These are phyloP conservation scores for Nephila pilipes DNA, from an alignment of 1,140 invertebrate genomes.

Conservation along the genomic window DNA sequence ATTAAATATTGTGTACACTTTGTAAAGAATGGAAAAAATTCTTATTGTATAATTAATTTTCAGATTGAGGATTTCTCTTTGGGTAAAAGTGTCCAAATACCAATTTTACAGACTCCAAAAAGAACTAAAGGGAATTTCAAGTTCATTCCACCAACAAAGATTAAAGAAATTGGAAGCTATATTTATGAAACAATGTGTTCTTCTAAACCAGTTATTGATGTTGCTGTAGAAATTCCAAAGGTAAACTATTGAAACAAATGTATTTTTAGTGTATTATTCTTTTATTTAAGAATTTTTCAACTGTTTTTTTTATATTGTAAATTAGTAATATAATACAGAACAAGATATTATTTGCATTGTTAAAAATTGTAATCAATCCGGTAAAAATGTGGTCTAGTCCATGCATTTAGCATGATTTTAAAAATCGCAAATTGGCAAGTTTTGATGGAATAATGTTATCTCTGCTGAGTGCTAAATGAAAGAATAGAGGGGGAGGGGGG, in stretches of 20 bases:
- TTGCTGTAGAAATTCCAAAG: slow-evolving; percentile 72
- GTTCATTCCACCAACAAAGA: slow-evolving; percentile 25
- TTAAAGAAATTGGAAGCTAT: slow-evolving; percentile 63
- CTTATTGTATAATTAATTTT: slow-evolving; percentile 50
- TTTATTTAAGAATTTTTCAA: neutral
- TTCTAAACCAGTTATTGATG: slow-evolving; percentile 22
- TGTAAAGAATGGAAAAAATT: too few relatives aligned
- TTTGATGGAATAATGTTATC: too few relatives aligned
- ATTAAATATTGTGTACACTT: too few relatives aligned
- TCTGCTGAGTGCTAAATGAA: too few relatives aligned
- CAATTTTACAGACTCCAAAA: slow-evolving; percentile 56
- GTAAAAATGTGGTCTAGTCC: too few relatives aligned
- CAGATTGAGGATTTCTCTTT: slow-evolving; percentile 52
- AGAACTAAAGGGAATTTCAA: slow-evolving; percentile 49
- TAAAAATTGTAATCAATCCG: too few relatives aligned
- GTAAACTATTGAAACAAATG: slow-evolving; percentile 23
- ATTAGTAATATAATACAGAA: too few relatives aligned
- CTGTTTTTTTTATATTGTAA: too few relatives aligned
- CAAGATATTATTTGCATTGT: too few relatives aligned
- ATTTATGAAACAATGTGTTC: slow-evolving; percentile 48
- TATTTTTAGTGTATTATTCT: neutral
- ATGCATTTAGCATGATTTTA: too few relatives aligned
- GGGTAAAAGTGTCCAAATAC: slow-evolving; percentile 31
- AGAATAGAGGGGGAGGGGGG: too few relatives aligned
- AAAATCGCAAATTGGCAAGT: too few relatives aligned